Percentiles rank a stretch among this genome's conserved stretches.
Evolutionary conservation across 2,888 invertebrate species (phyloP).

Genomic region (Neelides folsomi): DNA sequence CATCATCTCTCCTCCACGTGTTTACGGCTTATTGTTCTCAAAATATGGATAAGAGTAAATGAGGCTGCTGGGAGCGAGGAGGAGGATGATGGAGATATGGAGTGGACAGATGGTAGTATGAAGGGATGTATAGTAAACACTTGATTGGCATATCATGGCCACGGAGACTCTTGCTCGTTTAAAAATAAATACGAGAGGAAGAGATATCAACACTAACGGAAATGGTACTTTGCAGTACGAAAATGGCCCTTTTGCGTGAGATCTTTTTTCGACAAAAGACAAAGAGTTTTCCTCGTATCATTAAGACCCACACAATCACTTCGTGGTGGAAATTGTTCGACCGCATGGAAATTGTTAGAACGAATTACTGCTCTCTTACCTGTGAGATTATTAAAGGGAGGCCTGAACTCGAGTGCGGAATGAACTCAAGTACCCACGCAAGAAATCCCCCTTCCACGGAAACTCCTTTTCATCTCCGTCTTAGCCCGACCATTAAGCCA

Average conservation of each 20-base stretch:
- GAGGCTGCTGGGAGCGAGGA: constrained; percentile 3
- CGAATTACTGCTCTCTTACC: not conserved
- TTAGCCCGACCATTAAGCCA: too few species aligned
- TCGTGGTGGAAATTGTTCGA: constrained; percentile 10
- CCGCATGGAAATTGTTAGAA: constrained; percentile 8
- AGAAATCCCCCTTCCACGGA: not conserved
- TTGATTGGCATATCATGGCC: constrained; percentile 9
- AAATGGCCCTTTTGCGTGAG: constrained; percentile 22
- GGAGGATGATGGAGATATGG: constrained; percentile 4
- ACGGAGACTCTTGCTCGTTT: not conserved
- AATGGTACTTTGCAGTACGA: constrained; percentile 15
- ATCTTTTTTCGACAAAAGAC: constrained; percentile 11
- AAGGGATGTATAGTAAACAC: not conserved
- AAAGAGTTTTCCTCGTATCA: constrained; percentile 10
- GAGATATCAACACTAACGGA: constrained; percentile 13
- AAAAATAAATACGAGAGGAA: constrained; percentile 11
- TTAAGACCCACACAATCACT: constrained; percentile 14
- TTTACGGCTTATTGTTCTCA: constrained; percentile 11
- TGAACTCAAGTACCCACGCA: constrained; percentile 4
- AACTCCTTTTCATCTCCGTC: too few species aligned
- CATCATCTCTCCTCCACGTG: constrained; percentile 7
- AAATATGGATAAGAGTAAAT: constrained; percentile 3
- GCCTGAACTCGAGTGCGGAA: constrained; percentile 1
- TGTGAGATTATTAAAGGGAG: not conserved
- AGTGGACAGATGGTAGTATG: not conserved